A percentile compares a stretch with the other conserved stretches of the same genome.
These are phyloP conservation scores for Chesias legatella DNA, from an alignment of 2,888 invertebrate genomes.

Conservation along the genomic window DNA sequence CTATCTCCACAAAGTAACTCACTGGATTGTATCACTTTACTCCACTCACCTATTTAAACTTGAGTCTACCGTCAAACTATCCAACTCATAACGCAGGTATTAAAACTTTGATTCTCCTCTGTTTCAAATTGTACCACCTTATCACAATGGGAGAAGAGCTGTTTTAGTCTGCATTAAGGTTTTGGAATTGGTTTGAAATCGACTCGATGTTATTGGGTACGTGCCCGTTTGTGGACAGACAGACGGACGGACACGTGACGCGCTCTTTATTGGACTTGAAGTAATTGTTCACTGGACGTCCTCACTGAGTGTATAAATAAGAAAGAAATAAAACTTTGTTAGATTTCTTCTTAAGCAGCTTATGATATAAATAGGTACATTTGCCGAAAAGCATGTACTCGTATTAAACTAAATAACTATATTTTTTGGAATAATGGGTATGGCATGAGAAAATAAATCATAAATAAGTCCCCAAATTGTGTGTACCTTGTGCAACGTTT, in stretches of 20 bases:
- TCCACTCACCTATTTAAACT: slow-evolving; percentile 52
- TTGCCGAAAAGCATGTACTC: too few species aligned
- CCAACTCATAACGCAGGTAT: slow-evolving; percentile 61
- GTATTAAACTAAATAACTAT: too few species aligned
- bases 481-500: too few species aligned
- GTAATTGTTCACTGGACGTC: slow-evolving; percentile 15
- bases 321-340: too few species aligned
- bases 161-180: slow-evolving; percentile 18
- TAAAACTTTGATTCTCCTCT: slow-evolving; percentile 11
- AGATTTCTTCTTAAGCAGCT: too few species aligned
- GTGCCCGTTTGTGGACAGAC: slow-evolving; percentile 45
- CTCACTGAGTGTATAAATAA: slow-evolving; percentile 4
- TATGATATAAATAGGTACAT: too few species aligned
- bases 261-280: slow-evolving; percentile 53
- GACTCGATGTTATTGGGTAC: slow-evolving; percentile 52
- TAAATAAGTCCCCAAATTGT: too few species aligned
- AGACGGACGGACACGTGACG: slow-evolving; percentile 43
- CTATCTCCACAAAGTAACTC: slow-evolving; percentile 34
- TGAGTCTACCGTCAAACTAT: slow-evolving; percentile 62
- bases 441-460: too few species aligned
- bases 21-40: slow-evolving; percentile 43
- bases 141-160: slow-evolving; percentile 13
- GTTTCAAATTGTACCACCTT: slow-evolving; percentile 11
- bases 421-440: too few species aligned
- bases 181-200: slow-evolving; percentile 28